phyloP scores from a whole-genome alignment of 1,140 invertebrate species.

The Hormaphis cornu region DNA sequence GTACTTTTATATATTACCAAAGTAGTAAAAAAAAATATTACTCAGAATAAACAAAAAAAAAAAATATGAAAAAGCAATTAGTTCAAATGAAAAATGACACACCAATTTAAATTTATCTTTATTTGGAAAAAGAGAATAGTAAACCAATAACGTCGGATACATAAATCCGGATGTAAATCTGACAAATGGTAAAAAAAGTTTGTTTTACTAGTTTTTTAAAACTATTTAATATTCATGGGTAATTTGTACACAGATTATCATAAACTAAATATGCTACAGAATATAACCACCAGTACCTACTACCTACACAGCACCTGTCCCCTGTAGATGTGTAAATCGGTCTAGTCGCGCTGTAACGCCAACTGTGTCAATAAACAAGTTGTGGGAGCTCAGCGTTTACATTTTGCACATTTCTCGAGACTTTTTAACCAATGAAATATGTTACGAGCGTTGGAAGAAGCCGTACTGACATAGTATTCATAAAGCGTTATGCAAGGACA shows the following conservation, averaged over 20 bases:
- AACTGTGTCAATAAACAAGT: conserved; percentile 17
- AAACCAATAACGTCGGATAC: background rate
- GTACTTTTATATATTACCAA: no score
- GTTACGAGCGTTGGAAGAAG: background rate
- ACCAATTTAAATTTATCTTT: no score
- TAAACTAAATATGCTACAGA: background rate
- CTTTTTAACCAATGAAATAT: background rate
- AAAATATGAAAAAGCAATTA: no score
- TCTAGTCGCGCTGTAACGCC: background rate
- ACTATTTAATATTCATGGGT: background rate
- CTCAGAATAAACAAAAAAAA: no score
- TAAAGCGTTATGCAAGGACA: background rate
- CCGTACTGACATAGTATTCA: no score
- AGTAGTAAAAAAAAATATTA: no score
- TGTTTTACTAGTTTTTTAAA: no score
- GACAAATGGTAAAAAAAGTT: no score
- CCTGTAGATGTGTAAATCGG: conserved; percentile 11
- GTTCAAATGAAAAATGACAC: no score
- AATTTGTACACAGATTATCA: conserved; percentile 12
- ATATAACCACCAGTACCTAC: background rate
- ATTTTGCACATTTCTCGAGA: conserved; percentile 13
- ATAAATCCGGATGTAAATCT: no score
- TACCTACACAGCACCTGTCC: background rate
- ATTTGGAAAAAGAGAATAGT: no score
- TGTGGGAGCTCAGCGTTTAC: background rate